Evolutionary conservation across 1,140 invertebrate genomes (phyloP), one percentile per base, ranked within the genome.

Genomic region (Amyelois transitella): DNA sequence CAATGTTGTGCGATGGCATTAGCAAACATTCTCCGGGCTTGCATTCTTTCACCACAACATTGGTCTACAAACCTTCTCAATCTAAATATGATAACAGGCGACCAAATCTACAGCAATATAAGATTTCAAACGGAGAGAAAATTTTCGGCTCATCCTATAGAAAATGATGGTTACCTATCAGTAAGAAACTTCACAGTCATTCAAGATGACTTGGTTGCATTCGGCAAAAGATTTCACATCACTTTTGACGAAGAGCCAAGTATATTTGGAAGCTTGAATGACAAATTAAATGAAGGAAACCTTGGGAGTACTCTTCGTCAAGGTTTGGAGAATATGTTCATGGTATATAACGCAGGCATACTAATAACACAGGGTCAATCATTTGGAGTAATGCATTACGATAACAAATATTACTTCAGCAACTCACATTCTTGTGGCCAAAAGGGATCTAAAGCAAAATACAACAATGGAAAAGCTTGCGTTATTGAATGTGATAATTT

Each of bases 381-480:
- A 19, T 48, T 49, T 49, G 47, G 53, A 32, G 53, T 55, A 38
- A 32, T 55, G 24, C 24, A 49, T 21, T 48, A 43, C 49, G 45
- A 55, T 38, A 49, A 55, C 45, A 69, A 69, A 50, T 65, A 62
- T 43, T 69, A 66, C 43, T 66, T 69, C 19, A 47, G 51, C 21
- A 49, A 69, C 48, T 69, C 66, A 6, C 66, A 69, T 53, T 60
- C 63, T 47, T 71, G 66, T 66, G 64, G 58, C 28, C 63, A 51
- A 51, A 66, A 63, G 54, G 64, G 64, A 54, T 24, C 56, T 17
- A 24, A 24, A 24, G 20, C 55, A 50, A 51, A 48, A 24, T 21
- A 20, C n/a, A 54, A 53, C 18, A 64, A 66, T 58, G 69, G 63
- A 10, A 72, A 57, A 69, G 63, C 62, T n/a, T 72, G 66, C 48